Evolutionary conservation across 2,797 vertebrate species (phyloP), one percentile per base, ranked within the genome.

Genomic region (Chiloscyllium punctatum): DNA sequence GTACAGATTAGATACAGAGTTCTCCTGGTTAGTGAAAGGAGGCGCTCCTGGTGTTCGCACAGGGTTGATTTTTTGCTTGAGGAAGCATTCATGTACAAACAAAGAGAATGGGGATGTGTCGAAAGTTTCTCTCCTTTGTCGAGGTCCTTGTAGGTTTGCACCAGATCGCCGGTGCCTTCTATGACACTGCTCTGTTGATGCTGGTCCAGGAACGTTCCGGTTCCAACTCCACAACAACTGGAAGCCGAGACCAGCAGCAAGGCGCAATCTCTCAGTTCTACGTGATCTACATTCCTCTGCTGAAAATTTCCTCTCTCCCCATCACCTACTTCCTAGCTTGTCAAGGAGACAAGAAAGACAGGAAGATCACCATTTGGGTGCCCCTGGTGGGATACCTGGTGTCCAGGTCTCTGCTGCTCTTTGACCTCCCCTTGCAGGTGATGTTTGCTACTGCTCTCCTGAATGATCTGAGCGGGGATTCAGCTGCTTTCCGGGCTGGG

Each of bases 241-340:
- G 88, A 18, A 84, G 96, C 0, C 97, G 98, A 96, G 97, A 97
- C 68, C 91, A 96, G 42, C 97, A 98, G 95, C 99, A 99, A 97
- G 98, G 96, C 79, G 98, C 98, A 90, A 97, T 99, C 95, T 98
- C 98, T 37, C 97, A 99, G 96, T 99, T 99, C 97, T 99, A 97
- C 97, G 98, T 99, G 96, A 96, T 96, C 96, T 98, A 98, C 97
- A 98, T 98, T 96, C 97, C 99, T 7, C 96, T 99, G 74, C 69
- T 97, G 37, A 97, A 48, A 9, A 13, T 99, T 95, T 96, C 97
- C 0, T 98, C 99, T 0, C 97, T 99, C 96, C 0, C 99, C 0
- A 98, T 98, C 0, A 98, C 98, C 57, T 97, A 99, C 0, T 25
- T 97, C 0, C 97, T 99, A 96, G 98, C 98, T 37, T 97, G 96